Conservation (phyloP, 2,113 vertebrate species). For the Sardina pilchardus region DNA sequence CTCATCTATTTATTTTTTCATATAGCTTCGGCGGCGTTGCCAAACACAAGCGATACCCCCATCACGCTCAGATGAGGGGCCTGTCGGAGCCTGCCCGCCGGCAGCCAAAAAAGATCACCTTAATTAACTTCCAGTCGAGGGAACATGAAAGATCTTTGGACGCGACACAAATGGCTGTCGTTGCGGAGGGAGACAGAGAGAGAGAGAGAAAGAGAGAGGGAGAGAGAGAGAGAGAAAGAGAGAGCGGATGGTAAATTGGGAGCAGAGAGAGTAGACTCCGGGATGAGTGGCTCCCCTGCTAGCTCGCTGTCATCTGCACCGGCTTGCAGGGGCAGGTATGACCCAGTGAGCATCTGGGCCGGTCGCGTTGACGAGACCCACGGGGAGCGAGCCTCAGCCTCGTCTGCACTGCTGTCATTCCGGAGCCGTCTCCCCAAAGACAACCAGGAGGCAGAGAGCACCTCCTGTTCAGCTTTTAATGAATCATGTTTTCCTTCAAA, state of each 20-base stretch:
- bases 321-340: constrained; percentile 47
- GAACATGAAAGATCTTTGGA: constrained; percentile 47
- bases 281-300: constrained; percentile 20
- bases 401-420: constrained; percentile 10
- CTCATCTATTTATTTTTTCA: constrained; percentile 15
- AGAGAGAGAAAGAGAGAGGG: not conserved
- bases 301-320: constrained; percentile 15
- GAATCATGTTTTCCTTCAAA: not conserved
- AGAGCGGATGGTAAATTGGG: constrained; percentile 35
- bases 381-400: constrained; percentile 20
- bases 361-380: constrained; percentile 28
- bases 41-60: constrained; percentile 43
- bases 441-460: not conserved
- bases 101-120: constrained; percentile 45
- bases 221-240: not conserved
- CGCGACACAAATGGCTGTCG: constrained; percentile 34
- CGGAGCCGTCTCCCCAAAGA: constrained; percentile 23
- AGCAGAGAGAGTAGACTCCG: not conserved
- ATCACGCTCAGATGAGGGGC: constrained; percentile 18
- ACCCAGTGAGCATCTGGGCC: constrained; percentile 43
- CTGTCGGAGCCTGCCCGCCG: constrained; percentile 41
- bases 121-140: constrained; percentile 52
- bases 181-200: not conserved
- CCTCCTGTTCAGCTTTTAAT: not conserved
- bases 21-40: not conserved